Conservation (phyloP, 2,888 invertebrate genomes). For the Lysandra bellargus region DNA sequence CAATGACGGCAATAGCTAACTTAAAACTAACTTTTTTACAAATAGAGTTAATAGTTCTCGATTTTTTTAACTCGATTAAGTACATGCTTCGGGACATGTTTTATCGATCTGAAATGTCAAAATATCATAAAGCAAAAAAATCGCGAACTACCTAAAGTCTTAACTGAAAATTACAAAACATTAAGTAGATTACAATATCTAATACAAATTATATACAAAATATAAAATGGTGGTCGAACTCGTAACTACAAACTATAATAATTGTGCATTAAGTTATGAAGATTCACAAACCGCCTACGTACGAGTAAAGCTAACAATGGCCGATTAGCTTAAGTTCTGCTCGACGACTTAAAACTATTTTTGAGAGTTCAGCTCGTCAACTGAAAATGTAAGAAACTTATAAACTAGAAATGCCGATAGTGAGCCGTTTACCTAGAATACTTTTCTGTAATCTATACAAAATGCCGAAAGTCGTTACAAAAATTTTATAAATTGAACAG, state of each 20-base stretch:
- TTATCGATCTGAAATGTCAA: slow-evolving; percentile 18
- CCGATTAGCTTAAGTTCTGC: slow-evolving; percentile 23
- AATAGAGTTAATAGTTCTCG: slow-evolving; percentile 33
- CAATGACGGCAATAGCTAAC: slow-evolving; percentile 63
- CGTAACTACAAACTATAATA: slow-evolving; percentile 45
- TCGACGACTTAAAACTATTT: slow-evolving; percentile 20
- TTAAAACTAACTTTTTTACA: slow-evolving; percentile 44
- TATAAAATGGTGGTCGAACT: slow-evolving; percentile 63
- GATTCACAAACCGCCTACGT: slow-evolving; percentile 35
- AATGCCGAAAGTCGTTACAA: background rate
- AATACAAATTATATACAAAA: slow-evolving; percentile 49
- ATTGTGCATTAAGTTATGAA: slow-evolving; percentile 34
- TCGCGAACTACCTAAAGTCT: slow-evolving; percentile 44
- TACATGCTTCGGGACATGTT: slow-evolving; percentile 11
- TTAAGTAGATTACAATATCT: slow-evolving; percentile 41
- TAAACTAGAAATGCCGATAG: slow-evolving; percentile 27
- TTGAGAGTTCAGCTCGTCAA: background rate
- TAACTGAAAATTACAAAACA: slow-evolving; percentile 43
- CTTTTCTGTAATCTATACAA: slow-evolving; percentile 9
- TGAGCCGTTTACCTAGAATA: slow-evolving; percentile 20
- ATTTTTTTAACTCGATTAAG: slow-evolving; percentile 38
- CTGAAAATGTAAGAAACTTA: slow-evolving; percentile 9
- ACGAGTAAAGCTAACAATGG: slow-evolving; percentile 29
- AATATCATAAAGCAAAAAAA: slow-evolving; percentile 38
- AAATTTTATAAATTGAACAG: slow-evolving; percentile 14